Conservation (phyloP, 2,888 invertebrate genomes). For the Taphrorychus bicolor region DNA sequence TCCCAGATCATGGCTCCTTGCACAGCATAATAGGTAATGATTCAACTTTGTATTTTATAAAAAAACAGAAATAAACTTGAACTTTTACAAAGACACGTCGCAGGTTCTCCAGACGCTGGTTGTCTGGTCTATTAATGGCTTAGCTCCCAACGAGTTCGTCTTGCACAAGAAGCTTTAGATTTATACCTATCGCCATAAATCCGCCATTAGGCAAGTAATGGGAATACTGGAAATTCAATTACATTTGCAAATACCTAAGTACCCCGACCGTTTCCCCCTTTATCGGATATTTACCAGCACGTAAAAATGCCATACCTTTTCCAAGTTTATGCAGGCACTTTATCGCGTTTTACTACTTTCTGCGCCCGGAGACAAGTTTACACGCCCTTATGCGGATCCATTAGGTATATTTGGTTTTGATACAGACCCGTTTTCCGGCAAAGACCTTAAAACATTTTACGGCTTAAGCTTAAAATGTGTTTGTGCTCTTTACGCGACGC, state of each 20-base stretch:
- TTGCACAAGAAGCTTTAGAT: constrained; percentile 4
- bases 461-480: not conserved
- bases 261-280: not conserved
- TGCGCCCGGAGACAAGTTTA: not conserved
- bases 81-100: constrained; percentile 44
- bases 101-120: constrained; percentile 51
- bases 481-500: not conserved
- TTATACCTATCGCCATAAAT: not conserved
- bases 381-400: not conserved
- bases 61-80: no score
- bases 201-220: not conserved
- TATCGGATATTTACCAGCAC: not conserved
- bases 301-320: not conserved
- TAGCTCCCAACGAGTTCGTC: constrained; percentile 42
- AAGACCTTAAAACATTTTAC: not conserved
- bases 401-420: not conserved
- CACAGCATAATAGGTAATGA: no score
- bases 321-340: constrained; percentile 1
- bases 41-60: no score
- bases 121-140: constrained; percentile 58
- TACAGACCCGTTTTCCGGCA: not conserved
- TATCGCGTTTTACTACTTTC: constrained; percentile 6
- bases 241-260: not conserved
- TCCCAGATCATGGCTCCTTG: no score
- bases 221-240: not conserved